Conservation (phyloP, 2,888 invertebrate species). For the Omphaloscelis lunosa region DNA sequence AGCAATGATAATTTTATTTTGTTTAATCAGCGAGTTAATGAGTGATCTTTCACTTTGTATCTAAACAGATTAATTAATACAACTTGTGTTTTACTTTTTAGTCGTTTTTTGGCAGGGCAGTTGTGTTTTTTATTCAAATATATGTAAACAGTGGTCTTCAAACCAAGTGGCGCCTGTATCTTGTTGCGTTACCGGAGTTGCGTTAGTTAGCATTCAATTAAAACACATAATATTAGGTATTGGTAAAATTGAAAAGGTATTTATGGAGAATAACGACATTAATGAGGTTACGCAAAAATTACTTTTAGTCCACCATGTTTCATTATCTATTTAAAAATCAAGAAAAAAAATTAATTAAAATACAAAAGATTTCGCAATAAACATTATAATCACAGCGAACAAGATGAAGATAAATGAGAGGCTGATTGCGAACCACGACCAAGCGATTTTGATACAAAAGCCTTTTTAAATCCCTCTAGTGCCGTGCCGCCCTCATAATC, state of each 20-base stretch:
- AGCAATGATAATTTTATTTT: too few relatives aligned
- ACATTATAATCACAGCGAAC: constrained; percentile 70
- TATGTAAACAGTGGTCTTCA: background rate
- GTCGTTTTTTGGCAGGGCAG: too few relatives aligned
- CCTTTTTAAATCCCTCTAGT: constrained; percentile 77
- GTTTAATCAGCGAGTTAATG: too few relatives aligned
- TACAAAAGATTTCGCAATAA: constrained; percentile 54
- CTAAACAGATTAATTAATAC: too few relatives aligned
- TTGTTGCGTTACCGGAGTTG: too few relatives aligned
- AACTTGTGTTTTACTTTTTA: too few relatives aligned
- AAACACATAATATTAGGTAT: background rate
- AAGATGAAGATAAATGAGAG: constrained; percentile 77
- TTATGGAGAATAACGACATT: too few relatives aligned
- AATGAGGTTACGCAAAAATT: background rate
- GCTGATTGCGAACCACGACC: constrained; percentile 68
- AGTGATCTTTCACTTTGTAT: too few relatives aligned
- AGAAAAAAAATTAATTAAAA: constrained; percentile 12
- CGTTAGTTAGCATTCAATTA: too few relatives aligned
- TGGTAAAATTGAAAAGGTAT: too few relatives aligned
- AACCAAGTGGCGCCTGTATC: background rate
- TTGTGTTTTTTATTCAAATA: too few relatives aligned
- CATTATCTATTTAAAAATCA: constrained; percentile 6
- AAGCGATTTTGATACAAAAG: constrained; percentile 75
- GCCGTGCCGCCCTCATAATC: constrained; percentile 73
- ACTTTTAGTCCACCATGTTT: background rate